These are phyloP conservation scores for Phalloptychus januarius DNA, from an alignment of 2,797 vertebrate genomes.

Conservation along the genomic window DNA sequence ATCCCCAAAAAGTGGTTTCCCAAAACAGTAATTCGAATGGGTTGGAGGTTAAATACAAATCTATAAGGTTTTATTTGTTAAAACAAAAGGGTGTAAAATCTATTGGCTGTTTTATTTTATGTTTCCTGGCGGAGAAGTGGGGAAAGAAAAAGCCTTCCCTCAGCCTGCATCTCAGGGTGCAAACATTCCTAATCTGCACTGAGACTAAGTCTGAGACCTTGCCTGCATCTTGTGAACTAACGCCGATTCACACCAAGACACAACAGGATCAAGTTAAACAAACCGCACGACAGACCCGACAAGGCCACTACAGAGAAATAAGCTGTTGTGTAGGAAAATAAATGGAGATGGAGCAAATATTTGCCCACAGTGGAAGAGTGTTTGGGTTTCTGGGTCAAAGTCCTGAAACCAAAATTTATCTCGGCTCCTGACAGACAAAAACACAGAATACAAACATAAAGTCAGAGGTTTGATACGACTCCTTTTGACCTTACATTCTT, in stretches of 20 bases:
- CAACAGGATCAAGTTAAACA: conserved; percentile 37
- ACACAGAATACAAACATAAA: conserved; percentile 29
- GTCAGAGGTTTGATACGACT: conserved; percentile 29
- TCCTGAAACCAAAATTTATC: conserved; percentile 45
- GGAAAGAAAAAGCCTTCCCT: neutral
- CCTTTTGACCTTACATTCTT: conserved; percentile 54
- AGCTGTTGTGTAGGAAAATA: conserved; percentile 21
- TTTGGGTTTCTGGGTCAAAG: conserved; percentile 79
- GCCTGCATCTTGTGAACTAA: conserved; percentile 28
- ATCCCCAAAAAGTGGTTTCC: neutral
- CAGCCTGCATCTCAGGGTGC: neutral
- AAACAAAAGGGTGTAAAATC: neutral
- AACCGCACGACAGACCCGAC: conserved; percentile 5
- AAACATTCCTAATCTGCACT: conserved; percentile 13
- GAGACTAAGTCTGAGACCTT: conserved; percentile 41
- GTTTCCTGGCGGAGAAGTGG: neutral
- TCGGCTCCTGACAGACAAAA: conserved; percentile 12
- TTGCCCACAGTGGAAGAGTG: conserved; percentile 50
- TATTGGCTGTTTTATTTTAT: neutral
- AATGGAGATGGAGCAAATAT: conserved; percentile 63
- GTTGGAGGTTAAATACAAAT: neutral
- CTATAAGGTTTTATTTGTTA: neutral
- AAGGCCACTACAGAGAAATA: neutral
- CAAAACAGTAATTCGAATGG: neutral
- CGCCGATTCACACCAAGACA: conserved; percentile 13